These are phyloP conservation scores for Rhagophthalmus giganteus DNA, from an alignment of 2,888 invertebrate genomes.

Conservation along the genomic window DNA sequence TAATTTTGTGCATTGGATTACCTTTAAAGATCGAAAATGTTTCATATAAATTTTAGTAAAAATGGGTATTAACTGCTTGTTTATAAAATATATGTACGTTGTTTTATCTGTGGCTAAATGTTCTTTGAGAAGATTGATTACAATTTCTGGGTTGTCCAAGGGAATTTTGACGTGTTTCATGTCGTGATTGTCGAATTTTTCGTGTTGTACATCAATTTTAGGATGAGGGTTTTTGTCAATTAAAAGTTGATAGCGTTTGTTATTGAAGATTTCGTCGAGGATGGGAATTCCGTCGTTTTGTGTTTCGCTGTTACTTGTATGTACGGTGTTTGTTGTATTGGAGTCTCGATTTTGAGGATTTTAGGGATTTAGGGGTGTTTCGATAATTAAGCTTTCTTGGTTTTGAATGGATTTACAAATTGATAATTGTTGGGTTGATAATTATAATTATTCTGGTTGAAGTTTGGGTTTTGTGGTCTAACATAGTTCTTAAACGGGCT, in stretches of 20 bases:
- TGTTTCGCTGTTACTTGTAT: neutral
- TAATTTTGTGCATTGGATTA: neutral
- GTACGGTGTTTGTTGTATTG: too few species aligned
- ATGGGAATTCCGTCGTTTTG: conserved; percentile 1
- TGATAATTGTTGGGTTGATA: too few species aligned
- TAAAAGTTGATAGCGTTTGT: neutral
- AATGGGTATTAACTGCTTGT: neutral
- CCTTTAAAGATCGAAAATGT: neutral
- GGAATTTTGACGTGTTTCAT: neutral
- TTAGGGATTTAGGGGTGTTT: too few species aligned
- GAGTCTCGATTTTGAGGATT: too few species aligned
- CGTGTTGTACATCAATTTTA: neutral
- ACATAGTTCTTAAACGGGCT: too few species aligned
- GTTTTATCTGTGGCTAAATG: neutral
- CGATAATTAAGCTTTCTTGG: too few species aligned
- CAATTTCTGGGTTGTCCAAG: neutral
- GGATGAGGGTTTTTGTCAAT: neutral
- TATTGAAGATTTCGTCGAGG: neutral
- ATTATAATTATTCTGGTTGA: too few species aligned
- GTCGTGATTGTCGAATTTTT: neutral
- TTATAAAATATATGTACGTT: neutral
- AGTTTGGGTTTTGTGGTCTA: too few species aligned
- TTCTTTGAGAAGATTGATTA: neutral
- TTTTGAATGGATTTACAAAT: too few species aligned
- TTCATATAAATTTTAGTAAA: conserved; percentile 1